phyloP scores from a whole-genome alignment of 2,888 invertebrate genomes.

The Ophion ventricosus region DNA sequence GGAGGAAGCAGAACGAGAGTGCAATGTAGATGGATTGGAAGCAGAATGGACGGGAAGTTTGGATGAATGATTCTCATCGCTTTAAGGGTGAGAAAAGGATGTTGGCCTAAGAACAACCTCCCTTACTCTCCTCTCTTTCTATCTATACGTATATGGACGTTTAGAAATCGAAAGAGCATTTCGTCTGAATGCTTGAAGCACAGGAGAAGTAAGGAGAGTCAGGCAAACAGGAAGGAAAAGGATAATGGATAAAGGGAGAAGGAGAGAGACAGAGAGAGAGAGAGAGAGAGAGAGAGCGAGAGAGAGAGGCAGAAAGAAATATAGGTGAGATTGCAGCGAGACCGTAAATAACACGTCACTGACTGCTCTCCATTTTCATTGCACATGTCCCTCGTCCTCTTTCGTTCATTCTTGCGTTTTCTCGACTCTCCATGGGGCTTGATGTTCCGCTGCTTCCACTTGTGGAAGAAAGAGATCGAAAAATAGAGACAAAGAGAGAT shows the following conservation, averaged over 20 bases:
- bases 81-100: too few species aligned
- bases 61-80: too few species aligned
- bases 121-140: too few species aligned
- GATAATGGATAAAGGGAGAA: neutral
- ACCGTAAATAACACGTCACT: constrained; percentile 61
- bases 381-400: constrained; percentile 32
- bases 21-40: too few species aligned
- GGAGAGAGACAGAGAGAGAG: neutral
- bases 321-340: constrained; percentile 49
- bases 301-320: constrained; percentile 17
- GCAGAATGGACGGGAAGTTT: too few species aligned
- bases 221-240: neutral
- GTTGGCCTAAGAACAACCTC: too few species aligned
- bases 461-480: neutral
- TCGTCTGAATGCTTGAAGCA: constrained; percentile 2
- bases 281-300: neutral
- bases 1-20: too few species aligned
- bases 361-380: constrained; percentile 44
- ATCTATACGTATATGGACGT: neutral
- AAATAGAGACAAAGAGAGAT: neutral
- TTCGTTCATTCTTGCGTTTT: constrained; percentile 15
- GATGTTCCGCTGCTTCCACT: constrained; percentile 25
- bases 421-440: constrained; percentile 15
- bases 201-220: neutral
- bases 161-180: constrained; percentile 27